phyloP scores from a whole-genome alignment of 2,113 vertebrate species.

The Coreoperca whiteheadi region DNA sequence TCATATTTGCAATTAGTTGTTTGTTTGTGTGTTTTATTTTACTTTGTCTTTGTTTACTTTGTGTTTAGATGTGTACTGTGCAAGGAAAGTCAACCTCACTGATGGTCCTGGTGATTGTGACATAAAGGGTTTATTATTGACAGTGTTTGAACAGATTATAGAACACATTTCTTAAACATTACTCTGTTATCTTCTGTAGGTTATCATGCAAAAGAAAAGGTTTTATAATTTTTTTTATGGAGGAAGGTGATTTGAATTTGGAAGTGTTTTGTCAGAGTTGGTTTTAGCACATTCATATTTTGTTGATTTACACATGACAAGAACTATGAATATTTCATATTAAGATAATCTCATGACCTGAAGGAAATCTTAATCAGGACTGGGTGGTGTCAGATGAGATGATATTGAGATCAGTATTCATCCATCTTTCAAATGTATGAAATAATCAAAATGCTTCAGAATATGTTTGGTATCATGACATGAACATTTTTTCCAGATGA shows the following conservation, averaged over 20 bases:
- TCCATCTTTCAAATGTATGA: not conserved
- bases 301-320: conserved; percentile 8
- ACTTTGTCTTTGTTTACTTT: not conserved
- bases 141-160: not conserved
- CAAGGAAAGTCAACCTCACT: not conserved
- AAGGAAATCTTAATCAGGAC: not conserved
- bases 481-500: not conserved
- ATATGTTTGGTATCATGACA: not conserved
- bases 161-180: not conserved
- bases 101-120: not conserved
- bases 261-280: not conserved
- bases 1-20: not conserved
- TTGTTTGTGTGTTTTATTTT: conserved; percentile 7
- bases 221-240: conserved; percentile 31
- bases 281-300: not conserved
- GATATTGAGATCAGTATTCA: not conserved
- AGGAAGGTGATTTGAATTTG: not conserved
- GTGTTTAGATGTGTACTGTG: not conserved
- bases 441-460: not conserved
- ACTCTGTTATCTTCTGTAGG: conserved; percentile 3
- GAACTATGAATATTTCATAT: conserved; percentile 15
- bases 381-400: not conserved
- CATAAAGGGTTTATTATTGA: not conserved
- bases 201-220: not conserved
- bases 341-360: not conserved